phyloP scores from a whole-genome alignment of 2,888 invertebrate species.

The Anoncus sp. region DNA sequence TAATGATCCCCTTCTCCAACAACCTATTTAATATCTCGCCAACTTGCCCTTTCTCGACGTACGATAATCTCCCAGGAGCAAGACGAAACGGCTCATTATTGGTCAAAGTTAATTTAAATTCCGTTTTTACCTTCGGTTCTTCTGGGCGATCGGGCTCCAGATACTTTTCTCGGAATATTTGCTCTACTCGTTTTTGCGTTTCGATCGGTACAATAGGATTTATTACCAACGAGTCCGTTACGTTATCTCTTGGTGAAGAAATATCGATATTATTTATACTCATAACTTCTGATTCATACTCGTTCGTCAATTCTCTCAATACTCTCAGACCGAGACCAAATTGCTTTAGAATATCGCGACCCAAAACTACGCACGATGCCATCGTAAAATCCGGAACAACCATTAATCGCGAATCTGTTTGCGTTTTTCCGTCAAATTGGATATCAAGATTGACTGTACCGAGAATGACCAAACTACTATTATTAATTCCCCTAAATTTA shows the following conservation, averaged over 20 bases:
- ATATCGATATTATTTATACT: slow-evolving; percentile 25
- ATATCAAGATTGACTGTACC: slow-evolving; percentile 40
- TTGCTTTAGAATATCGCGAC: slow-evolving; percentile 27
- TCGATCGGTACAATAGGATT: slow-evolving; percentile 29
- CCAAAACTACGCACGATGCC: slow-evolving; percentile 39
- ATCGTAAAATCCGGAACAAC: slow-evolving; percentile 60
- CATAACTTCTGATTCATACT: neutral
- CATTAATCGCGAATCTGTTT: slow-evolving; percentile 28
- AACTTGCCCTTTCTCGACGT: slow-evolving; percentile 51
- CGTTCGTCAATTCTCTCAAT: slow-evolving; percentile 9
- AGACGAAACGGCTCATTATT: slow-evolving; percentile 53
- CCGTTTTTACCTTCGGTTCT: slow-evolving; percentile 43
- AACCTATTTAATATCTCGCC: slow-evolving; percentile 56
- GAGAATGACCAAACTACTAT: slow-evolving; percentile 46
- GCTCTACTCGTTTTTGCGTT: slow-evolving; percentile 27
- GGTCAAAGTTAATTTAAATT: slow-evolving; percentile 46
- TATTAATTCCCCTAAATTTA: slow-evolving; percentile 49
- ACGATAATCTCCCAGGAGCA: slow-evolving; percentile 56
- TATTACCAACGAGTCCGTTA: slow-evolving; percentile 24
- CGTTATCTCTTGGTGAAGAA: slow-evolving; percentile 2
- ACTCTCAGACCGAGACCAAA: slow-evolving; percentile 23
- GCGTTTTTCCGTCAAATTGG: slow-evolving; percentile 1
- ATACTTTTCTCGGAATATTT: slow-evolving; percentile 50
- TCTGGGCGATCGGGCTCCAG: slow-evolving; percentile 37
- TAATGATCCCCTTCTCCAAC: slow-evolving; percentile 48